phyloP scores from a whole-genome alignment of 2,113 vertebrate species.

The Ceuthmochares aereus region DNA sequence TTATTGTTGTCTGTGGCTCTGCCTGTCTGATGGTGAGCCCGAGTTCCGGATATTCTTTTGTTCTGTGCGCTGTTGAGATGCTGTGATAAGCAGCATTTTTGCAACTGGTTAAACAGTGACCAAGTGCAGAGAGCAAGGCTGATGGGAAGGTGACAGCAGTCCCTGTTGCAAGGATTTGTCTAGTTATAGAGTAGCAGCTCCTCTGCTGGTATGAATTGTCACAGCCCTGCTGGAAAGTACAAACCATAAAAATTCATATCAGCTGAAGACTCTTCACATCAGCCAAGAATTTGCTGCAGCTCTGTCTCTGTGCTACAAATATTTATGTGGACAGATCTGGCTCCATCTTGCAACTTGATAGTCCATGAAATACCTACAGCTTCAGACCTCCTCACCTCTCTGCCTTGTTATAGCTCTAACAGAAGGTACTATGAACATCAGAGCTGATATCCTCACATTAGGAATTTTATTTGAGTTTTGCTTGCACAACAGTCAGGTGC shows the following conservation, averaged over 20 bases:
- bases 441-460: not conserved
- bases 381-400: not conserved
- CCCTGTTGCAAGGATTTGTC: not conserved
- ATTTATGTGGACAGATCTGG: not conserved
- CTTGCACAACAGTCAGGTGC: not conserved
- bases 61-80: not conserved
- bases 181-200: constrained; percentile 27
- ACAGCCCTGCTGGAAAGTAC: constrained; percentile 22
- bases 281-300: not conserved
- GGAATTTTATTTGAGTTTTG: constrained; percentile 1
- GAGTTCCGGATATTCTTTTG: not conserved
- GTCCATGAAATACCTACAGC: not conserved
- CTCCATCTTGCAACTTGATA: not conserved
- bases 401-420: not conserved
- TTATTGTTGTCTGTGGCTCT: not conserved
- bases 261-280: not conserved
- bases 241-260: constrained; percentile 23
- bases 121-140: not conserved
- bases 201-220: constrained; percentile 22
- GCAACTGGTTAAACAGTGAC: not conserved
- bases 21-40: not conserved
- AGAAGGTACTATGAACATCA: not conserved
- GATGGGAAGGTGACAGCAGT: not conserved
- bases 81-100: not conserved
- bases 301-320: constrained; percentile 43